Evolutionary conservation across 1,140 invertebrate species (phyloP).

Genomic region (Aphidius gifuensis): DNA sequence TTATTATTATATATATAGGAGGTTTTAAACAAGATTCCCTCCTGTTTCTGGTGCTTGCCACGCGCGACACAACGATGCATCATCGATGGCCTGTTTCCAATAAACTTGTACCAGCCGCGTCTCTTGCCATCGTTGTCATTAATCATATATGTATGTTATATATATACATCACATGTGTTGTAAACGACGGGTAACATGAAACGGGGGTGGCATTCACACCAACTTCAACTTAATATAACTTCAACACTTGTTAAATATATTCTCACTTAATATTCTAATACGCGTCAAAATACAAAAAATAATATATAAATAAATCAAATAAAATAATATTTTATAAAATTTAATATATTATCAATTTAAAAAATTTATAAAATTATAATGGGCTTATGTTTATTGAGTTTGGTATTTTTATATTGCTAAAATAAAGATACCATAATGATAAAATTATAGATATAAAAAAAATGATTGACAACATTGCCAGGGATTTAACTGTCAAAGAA

Average conservation of each 20-base stretch:
- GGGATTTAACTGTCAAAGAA: too few species aligned
- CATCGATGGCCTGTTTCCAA: slow-evolving; percentile 21
- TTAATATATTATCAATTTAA: too few species aligned
- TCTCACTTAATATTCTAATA: background rate
- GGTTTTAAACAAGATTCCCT: slow-evolving; percentile 9
- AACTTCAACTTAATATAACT: background rate
- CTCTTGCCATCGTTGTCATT: slow-evolving; percentile 6
- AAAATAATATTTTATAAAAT: too few species aligned
- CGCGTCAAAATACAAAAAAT: too few species aligned
- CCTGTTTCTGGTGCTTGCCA: background rate
- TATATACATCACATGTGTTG: too few species aligned
- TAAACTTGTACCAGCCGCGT: slow-evolving; percentile 12
- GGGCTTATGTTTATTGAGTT: too few species aligned
- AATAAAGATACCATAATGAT: too few species aligned
- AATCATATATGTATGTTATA: slow-evolving; percentile 3
- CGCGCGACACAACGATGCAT: slow-evolving; percentile 18
- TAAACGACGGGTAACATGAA: slow-evolving; percentile 18
- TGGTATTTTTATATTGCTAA: too few species aligned
- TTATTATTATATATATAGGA: background rate
- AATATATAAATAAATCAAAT: too few species aligned
- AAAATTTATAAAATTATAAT: too few species aligned
- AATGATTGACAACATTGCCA: too few species aligned
- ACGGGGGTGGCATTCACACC: background rate
- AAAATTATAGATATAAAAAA: too few species aligned
- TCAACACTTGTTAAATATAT: background rate